phyloP scores from a whole-genome alignment of 1,140 invertebrate species.

The Musca vetustissima region DNA sequence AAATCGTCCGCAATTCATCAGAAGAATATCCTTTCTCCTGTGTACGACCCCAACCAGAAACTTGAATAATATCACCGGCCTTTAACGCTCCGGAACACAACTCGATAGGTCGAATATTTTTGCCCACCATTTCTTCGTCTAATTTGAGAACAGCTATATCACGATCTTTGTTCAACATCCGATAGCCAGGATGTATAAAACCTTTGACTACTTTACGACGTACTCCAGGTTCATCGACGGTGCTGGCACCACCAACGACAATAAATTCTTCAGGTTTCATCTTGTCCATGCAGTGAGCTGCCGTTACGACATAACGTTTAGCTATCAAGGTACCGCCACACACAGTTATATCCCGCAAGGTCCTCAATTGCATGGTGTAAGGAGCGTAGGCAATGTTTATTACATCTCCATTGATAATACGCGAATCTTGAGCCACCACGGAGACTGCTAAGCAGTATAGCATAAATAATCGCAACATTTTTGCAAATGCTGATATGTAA shows the following conservation, averaged over 20 bases:
- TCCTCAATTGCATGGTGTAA: too few species aligned
- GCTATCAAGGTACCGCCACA: slow-evolving; percentile 46
- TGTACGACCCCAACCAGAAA: slow-evolving; percentile 44
- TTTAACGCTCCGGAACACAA: slow-evolving; percentile 32
- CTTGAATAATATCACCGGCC: slow-evolving; percentile 36
- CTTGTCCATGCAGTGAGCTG: slow-evolving; percentile 36
- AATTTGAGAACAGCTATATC: slow-evolving; percentile 44
- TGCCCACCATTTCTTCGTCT: slow-evolving; percentile 21
- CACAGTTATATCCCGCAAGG: too few species aligned
- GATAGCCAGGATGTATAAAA: slow-evolving; percentile 18
- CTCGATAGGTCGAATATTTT: slow-evolving; percentile 34
- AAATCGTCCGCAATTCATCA: slow-evolving; percentile 39
- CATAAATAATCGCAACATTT: too few species aligned
- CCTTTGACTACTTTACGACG: slow-evolving; percentile 27
- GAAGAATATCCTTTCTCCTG: slow-evolving; percentile 24
- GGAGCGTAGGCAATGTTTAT: too few species aligned
- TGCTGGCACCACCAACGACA: slow-evolving; percentile 39
- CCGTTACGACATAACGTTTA: slow-evolving; percentile 39
- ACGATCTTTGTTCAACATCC: slow-evolving; percentile 40
- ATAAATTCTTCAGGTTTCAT: slow-evolving; percentile 15
- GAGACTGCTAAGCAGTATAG: too few species aligned
- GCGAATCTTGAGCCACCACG: too few species aligned
- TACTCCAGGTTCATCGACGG: slow-evolving; percentile 28
- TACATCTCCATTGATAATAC: too few species aligned
- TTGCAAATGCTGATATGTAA: too few species aligned